A percentile compares a stretch with the other conserved stretches of the same genome.
Evolutionary conservation across 2,888 invertebrate genomes (phyloP).

Genomic region (Ectemnius continuus): DNA sequence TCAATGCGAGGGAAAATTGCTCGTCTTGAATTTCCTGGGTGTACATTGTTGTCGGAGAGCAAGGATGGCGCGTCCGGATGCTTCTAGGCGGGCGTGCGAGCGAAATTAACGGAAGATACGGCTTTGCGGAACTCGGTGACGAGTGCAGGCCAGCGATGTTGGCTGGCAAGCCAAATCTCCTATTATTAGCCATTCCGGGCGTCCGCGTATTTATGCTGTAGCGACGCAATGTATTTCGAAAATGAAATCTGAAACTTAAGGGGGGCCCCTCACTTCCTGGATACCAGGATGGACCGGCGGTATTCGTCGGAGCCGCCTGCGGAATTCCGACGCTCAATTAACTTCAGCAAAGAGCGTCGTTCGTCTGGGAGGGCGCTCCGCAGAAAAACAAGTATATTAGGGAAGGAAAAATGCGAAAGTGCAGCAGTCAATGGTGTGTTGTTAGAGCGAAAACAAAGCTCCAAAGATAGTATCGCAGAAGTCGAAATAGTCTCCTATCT

Average conservation of each 20-base stretch:
- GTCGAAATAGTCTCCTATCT: too few species aligned
- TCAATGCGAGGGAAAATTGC: conserved; percentile 23
- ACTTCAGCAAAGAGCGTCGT: too few species aligned
- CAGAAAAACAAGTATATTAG: too few species aligned
- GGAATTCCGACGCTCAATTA: too few species aligned
- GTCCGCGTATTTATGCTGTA: conserved; percentile 66
- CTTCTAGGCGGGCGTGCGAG: conserved; percentile 5
- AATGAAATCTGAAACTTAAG: conserved; percentile 66
- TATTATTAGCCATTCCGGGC: conserved; percentile 74
- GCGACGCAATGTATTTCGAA: conserved; percentile 63
- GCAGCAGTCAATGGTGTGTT: too few species aligned
- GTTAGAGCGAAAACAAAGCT: too few species aligned
- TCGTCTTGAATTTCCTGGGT: conserved; percentile 6
- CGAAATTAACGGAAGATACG: conserved; percentile 59
- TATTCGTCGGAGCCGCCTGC: too few species aligned
- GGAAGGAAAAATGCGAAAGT: too few species aligned
- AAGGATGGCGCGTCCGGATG: too few species aligned
- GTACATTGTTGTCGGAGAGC: neutral
- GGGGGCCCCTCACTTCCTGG: conserved; percentile 34
- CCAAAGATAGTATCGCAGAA: too few species aligned
- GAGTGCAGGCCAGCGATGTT: conserved; percentile 60
- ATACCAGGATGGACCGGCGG: conserved; percentile 1
- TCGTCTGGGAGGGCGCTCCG: too few species aligned
- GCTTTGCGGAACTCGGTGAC: conserved; percentile 50
- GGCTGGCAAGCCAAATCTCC: conserved; percentile 71